phyloP scores from a whole-genome alignment of 2,797 vertebrate genomes.

The Myotis pilosus region DNA sequence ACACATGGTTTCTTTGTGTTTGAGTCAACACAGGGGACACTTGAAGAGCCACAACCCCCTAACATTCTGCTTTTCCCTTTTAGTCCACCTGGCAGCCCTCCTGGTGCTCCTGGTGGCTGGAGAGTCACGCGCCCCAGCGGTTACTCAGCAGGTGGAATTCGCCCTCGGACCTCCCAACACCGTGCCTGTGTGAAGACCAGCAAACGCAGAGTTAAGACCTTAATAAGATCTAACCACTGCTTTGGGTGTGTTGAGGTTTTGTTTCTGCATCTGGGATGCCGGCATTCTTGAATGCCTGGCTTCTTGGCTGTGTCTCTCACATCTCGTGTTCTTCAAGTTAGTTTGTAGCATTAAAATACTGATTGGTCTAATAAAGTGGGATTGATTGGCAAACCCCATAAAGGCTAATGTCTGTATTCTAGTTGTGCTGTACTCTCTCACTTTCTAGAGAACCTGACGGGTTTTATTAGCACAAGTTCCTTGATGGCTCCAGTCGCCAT shows the following conservation, averaged over 20 bases:
- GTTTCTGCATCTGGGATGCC: background rate
- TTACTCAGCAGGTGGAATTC: background rate
- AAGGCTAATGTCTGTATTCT: background rate
- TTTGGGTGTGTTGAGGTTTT: background rate
- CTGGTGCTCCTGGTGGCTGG: background rate
- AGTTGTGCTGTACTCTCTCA: background rate
- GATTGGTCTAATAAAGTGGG: background rate
- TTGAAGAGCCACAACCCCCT: background rate
- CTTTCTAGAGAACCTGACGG: background rate
- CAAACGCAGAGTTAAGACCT: background rate
- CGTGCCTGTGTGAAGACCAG: background rate
- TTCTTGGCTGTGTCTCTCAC: background rate
- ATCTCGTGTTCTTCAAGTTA: background rate
- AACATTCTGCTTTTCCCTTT: background rate
- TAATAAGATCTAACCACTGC: background rate
- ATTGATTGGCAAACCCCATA: background rate
- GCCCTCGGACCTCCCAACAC: no score
- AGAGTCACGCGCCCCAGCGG: rapidly evolving
- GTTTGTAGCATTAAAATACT: background rate
- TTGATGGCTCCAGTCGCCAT: background rate
- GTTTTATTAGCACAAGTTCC: background rate
- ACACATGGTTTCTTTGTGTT: background rate
- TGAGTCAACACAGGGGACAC: background rate
- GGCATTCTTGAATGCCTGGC: background rate
- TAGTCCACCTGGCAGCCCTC: background rate